Conservation (phyloP, 1,140 invertebrate species). For the Drosophila oshimai region DNA sequence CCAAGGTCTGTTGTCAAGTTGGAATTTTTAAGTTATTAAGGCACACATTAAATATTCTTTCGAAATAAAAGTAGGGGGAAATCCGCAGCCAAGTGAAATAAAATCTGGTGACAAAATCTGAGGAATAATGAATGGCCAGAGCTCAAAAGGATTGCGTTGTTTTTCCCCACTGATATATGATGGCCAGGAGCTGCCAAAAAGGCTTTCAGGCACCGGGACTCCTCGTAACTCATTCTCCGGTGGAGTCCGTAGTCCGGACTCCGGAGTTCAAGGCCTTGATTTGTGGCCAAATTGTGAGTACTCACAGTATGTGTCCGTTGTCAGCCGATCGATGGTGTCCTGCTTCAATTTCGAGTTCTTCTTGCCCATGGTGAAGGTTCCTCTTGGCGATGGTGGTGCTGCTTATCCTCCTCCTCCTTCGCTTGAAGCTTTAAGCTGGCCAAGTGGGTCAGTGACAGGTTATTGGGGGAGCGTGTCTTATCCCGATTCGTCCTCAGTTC, state of each 20-base stretch:
- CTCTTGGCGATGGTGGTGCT: not conserved
- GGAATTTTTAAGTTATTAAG: no score
- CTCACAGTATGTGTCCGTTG: slow-evolving; percentile 95
- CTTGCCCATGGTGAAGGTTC: slow-evolving; percentile 88
- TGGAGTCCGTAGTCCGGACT: no score
- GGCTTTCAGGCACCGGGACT: slow-evolving; percentile 48
- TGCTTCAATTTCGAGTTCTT: slow-evolving; percentile 97
- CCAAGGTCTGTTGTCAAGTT: no score
- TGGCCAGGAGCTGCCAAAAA: slow-evolving; percentile 51
- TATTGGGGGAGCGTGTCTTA: slow-evolving; percentile 66
- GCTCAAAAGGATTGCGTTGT: not conserved
- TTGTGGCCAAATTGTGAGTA: slow-evolving; percentile 68
- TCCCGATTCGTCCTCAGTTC: slow-evolving; percentile 38
- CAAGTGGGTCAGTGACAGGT: slow-evolving; percentile 47
- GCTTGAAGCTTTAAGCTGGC: not conserved
- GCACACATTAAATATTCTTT: no score
- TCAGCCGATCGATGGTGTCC: slow-evolving; percentile 94
- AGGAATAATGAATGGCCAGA: slow-evolving; percentile 13
- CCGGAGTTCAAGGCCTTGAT: slow-evolving; percentile 65
- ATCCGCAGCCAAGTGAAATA: not conserved
- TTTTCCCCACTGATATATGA: slow-evolving; percentile 13
- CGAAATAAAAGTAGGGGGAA: no score
- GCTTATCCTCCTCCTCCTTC: not conserved
- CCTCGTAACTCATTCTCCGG: slow-evolving; percentile 44
- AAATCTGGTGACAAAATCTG: not conserved